phyloP scores from a whole-genome alignment of 2,113 vertebrate genomes.

The Spizaetus ornatus region DNA sequence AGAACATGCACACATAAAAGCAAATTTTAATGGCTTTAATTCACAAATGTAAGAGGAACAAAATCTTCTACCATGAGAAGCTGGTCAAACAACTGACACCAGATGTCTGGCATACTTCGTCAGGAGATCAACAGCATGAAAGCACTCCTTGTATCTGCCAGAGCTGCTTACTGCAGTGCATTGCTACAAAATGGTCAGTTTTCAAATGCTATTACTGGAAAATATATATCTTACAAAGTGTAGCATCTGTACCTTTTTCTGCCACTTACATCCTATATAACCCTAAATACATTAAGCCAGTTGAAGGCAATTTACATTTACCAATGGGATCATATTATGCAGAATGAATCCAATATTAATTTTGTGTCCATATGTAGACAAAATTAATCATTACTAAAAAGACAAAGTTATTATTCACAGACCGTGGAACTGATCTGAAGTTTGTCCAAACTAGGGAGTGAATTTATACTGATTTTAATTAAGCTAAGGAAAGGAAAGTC shows the following conservation, averaged over 20 bases:
- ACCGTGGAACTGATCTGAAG: not conserved
- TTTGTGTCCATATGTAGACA: not conserved
- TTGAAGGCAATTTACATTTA: not conserved
- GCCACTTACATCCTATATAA: not conserved
- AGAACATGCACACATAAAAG: not conserved
- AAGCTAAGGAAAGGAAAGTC: not conserved
- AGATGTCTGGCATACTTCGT: not conserved
- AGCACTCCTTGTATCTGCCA: not conserved
- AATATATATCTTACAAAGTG: not conserved
- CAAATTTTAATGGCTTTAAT: not conserved
- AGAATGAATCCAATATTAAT: not conserved
- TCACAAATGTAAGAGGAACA: not conserved
- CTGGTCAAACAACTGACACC: not conserved
- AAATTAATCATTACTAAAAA: not conserved
- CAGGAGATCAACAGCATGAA: not conserved
- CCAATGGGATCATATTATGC: not conserved
- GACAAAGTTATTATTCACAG: not conserved
- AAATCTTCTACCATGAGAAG: not conserved
- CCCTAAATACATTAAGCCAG: not conserved
- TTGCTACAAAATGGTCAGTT: not conserved
- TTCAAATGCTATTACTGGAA: not conserved
- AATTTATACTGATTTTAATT: not conserved
- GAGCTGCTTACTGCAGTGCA: not conserved
- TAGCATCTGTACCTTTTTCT: not conserved
- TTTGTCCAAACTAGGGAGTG: not conserved